These are phyloP conservation scores for Tragelaphus strepsiceros DNA, from an alignment of 2,113 vertebrate genomes.

Conservation along the genomic window DNA sequence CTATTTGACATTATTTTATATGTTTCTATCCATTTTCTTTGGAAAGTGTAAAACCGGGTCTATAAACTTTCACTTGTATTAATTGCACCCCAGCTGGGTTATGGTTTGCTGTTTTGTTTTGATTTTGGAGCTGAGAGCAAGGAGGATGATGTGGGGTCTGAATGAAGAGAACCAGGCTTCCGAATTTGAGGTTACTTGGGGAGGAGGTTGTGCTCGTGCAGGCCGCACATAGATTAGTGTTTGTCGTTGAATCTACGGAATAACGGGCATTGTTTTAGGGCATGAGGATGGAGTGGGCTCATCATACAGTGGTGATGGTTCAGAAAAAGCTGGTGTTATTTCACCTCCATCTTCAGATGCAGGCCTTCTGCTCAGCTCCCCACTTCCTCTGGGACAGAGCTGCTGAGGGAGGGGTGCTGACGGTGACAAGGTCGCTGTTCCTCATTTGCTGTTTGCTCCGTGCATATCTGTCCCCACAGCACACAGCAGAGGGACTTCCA, in stretches of 20 bases:
- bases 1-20: neutral
- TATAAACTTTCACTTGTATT: neutral
- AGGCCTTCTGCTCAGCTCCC: accelerated
- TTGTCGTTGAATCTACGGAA: neutral
- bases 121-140: neutral
- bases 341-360: neutral
- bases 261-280: neutral
- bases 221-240: neutral
- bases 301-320: accelerated
- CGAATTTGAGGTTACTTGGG: neutral
- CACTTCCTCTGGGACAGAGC: neutral
- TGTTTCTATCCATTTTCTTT: neutral
- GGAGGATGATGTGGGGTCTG: neutral
- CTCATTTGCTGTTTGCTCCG: neutral
- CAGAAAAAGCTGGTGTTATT: neutral
- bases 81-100: neutral
- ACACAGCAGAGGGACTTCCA: accelerated
- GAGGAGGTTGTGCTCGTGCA: neutral
- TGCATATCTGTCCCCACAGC: neutral
- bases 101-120: neutral
- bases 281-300: neutral
- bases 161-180: neutral
- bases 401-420: accelerated
- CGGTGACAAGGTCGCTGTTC: accelerated
- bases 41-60: neutral